A percentile compares a stretch with the other conserved stretches of the same genome.
Conservation (phyloP, 2,113 vertebrate genomes). For the Gallinago media region DNA sequence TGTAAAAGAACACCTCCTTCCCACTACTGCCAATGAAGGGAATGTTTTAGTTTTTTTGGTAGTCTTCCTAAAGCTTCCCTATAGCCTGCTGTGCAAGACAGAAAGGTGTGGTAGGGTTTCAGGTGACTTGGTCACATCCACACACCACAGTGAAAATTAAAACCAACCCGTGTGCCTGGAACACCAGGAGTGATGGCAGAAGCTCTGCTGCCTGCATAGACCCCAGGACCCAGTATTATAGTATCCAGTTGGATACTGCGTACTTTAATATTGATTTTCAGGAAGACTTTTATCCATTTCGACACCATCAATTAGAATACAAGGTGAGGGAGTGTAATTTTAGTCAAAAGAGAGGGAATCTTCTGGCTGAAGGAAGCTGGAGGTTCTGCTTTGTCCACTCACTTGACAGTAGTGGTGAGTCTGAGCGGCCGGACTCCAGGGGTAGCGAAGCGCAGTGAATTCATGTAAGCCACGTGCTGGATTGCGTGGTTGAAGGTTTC, state of each 20-base stretch:
- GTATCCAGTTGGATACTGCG: not conserved
- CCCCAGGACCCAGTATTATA: not conserved
- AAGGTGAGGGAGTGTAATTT: not conserved
- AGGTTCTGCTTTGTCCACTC: conserved; percentile 45
- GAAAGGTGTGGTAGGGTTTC: not conserved
- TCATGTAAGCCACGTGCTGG: conserved; percentile 97
- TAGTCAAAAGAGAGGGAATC: not conserved
- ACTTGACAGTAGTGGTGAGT: conserved; percentile 87
- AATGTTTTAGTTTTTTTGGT: not conserved
- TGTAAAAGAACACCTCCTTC: not conserved
- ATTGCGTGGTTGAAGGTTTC: conserved; percentile 97
- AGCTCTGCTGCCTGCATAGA: not conserved
- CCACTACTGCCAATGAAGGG: not conserved
- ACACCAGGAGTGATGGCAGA: not conserved
- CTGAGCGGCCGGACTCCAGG: conserved; percentile 95
- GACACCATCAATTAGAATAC: not conserved
- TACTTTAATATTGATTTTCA: not conserved
- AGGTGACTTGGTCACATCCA: not conserved
- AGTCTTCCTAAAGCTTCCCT: not conserved
- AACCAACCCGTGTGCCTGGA: not conserved
- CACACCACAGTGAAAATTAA: not conserved
- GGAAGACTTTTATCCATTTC: not conserved
- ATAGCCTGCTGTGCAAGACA: not conserved
- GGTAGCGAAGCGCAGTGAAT: conserved; percentile 95
- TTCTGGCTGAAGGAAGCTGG: not conserved